These are phyloP conservation scores for Solenopsis invicta DNA, from an alignment of 1,140 invertebrate genomes.

Conservation along the genomic window DNA sequence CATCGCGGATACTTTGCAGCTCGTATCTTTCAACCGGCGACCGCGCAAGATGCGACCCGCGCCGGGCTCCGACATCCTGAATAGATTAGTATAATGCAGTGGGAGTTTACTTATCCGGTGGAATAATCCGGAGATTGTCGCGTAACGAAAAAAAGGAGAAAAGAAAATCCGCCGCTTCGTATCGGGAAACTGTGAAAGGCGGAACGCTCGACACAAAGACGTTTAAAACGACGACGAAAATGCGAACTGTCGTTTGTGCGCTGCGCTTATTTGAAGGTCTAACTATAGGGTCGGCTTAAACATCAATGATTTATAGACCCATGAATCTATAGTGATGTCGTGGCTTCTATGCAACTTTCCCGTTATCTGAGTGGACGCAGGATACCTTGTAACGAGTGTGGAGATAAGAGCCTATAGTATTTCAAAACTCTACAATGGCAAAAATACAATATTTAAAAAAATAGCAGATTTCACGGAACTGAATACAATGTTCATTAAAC, in stretches of 20 bases:
- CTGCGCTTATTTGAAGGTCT: neutral
- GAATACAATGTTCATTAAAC: neutral
- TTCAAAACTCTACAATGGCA: neutral
- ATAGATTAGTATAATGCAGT: slow-evolving; percentile 69
- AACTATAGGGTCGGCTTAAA: neutral
- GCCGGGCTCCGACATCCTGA: neutral
- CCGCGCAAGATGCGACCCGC: slow-evolving; percentile 33
- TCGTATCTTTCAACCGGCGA: slow-evolving; percentile 29
- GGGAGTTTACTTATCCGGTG: slow-evolving; percentile 37
- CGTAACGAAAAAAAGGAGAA: neutral
- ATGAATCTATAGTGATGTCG: neutral
- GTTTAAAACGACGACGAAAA: neutral
- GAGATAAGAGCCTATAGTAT: neutral
- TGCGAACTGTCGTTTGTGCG: neutral
- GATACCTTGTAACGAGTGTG: neutral
- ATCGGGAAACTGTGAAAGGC: neutral
- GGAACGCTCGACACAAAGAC: neutral
- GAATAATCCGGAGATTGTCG: slow-evolving; percentile 38
- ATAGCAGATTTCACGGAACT: neutral
- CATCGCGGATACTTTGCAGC: slow-evolving; percentile 50
- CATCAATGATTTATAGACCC: slow-evolving; percentile 32
- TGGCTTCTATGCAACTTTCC: neutral
- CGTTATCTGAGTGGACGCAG: neutral
- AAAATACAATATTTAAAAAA: slow-evolving; percentile 10
- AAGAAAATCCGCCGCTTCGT: neutral